A percentile compares a stretch with the other conserved stretches of the same genome.
Evolutionary conservation across 2,113 vertebrate species (phyloP).

Genomic region (Cebidichthys violaceus): DNA sequence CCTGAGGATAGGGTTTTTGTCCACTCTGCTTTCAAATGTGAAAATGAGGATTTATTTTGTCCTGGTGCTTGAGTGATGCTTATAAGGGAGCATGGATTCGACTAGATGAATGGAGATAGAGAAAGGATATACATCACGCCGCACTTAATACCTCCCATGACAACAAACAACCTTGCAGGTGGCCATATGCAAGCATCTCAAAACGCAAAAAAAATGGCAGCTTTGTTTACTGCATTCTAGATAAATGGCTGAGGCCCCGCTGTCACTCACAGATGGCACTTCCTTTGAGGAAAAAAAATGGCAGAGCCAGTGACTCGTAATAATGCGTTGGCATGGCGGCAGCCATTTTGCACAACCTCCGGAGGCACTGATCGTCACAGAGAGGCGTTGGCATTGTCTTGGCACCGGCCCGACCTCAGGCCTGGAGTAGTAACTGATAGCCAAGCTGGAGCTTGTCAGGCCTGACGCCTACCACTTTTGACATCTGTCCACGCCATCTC

Average conservation of each 20-base stretch:
- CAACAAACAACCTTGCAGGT: slow-evolving; percentile 67
- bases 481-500: slow-evolving; percentile 87
- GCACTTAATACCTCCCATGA: slow-evolving; percentile 62
- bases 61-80: slow-evolving; percentile 62
- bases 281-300: slow-evolving; percentile 67
- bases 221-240: slow-evolving; percentile 77
- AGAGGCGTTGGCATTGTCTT: slow-evolving; percentile 81
- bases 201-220: slow-evolving; percentile 73
- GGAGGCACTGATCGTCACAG: slow-evolving; percentile 78
- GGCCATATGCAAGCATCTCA: slow-evolving; percentile 69
- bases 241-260: slow-evolving; percentile 78
- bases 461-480: slow-evolving; percentile 86
- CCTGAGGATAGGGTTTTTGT: slow-evolving; percentile 71
- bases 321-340: slow-evolving; percentile 73
- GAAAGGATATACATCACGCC: slow-evolving; percentile 67
- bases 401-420: slow-evolving; percentile 81
- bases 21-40: slow-evolving; percentile 66
- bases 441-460: slow-evolving; percentile 85
- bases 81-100: slow-evolving; percentile 43
- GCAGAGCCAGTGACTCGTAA: slow-evolving; percentile 73
- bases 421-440: slow-evolving; percentile 86
- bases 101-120: slow-evolving; percentile 62
- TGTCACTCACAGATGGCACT: slow-evolving; percentile 83
- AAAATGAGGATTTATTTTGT: slow-evolving; percentile 77
- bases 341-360: slow-evolving; percentile 80